Conservation (phyloP, 1,140 invertebrate genomes). For the Drosophila trapezifrons region DNA sequence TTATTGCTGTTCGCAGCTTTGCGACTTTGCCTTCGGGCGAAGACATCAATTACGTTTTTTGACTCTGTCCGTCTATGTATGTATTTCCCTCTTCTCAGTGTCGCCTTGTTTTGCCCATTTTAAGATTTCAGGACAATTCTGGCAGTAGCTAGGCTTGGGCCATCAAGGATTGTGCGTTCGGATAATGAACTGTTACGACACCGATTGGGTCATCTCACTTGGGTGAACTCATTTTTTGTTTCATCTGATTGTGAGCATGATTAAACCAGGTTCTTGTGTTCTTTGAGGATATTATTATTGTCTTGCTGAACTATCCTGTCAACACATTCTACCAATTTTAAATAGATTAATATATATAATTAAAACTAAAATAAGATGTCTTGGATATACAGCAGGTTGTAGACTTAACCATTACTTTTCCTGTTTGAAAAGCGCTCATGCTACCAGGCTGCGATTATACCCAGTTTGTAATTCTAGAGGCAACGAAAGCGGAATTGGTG, state of each 20-base stretch:
- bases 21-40: slow-evolving; percentile 32
- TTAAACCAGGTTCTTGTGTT: too few relatives aligned
- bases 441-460: background rate
- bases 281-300: background rate
- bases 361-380: too few relatives aligned
- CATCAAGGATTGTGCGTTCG: slow-evolving; percentile 3
- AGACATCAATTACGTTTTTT: slow-evolving; percentile 73
- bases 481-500: too few relatives aligned
- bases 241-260: background rate
- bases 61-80: slow-evolving; percentile 60
- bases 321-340: background rate
- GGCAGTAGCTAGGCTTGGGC: slow-evolving; percentile 21
- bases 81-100: slow-evolving; percentile 2
- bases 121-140: background rate
- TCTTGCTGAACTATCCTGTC: background rate
- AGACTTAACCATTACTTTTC: background rate
- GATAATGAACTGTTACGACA: slow-evolving; percentile 12
- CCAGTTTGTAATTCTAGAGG: background rate
- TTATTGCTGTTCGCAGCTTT: slow-evolving; percentile 72
- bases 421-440: too few relatives aligned
- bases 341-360: background rate
- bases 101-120: slow-evolving; percentile 5
- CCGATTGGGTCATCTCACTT: background rate
- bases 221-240: background rate
- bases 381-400: background rate